Evolutionary conservation across 2,113 vertebrate species (phyloP), one percentile per base, ranked within the genome.

Genomic region (Pycnonotus jocosus): DNA sequence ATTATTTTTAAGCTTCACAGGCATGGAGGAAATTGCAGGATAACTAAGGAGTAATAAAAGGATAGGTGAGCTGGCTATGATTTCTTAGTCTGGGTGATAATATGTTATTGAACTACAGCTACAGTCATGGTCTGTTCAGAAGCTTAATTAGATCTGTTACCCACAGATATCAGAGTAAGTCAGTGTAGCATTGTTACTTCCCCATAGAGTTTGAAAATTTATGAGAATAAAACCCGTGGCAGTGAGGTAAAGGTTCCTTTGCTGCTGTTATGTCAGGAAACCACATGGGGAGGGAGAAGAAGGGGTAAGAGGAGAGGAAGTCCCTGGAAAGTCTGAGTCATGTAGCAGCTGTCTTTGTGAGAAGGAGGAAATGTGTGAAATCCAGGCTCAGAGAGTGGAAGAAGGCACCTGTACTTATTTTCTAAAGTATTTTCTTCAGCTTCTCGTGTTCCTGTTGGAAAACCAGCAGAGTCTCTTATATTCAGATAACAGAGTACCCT

Each of bases 111-210:
- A 87, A 68, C 72, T 69, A 62, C 51, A 76, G 51, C 70, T 96
- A 40, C 37, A 54, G 10, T 87, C 66, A 45, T 42, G 12, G 25
- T 56, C 65, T 86, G 60, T 91, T 70, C 56, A 69, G 87, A 71
- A 78, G 45, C 45, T 83, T 91, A 90, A 89, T 95, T 91, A 81
- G 73, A 56, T 92, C 58, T 65, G 80, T 92, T 95, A 74, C 64
- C 33, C 54, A 68, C 71, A 93, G 69, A 48, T 31, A 61, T 44
- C 45, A 69, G 56, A 83, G 14, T 87, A 48, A 87, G 68, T 81
- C 53, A 66, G 2, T 12, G 45, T 71, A 58, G 45, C 56, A 47
- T 73, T 94, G 70, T 92, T 85, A 76, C 54, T 65, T 95, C 61
- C 40, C 64, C 31, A 18, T 1, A 28, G 81, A 87, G 48, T 71